Evolutionary conservation across 2,113 vertebrate species (phyloP), one percentile per base, ranked within the genome.

Genomic region (Engraulis encrasicolus): DNA sequence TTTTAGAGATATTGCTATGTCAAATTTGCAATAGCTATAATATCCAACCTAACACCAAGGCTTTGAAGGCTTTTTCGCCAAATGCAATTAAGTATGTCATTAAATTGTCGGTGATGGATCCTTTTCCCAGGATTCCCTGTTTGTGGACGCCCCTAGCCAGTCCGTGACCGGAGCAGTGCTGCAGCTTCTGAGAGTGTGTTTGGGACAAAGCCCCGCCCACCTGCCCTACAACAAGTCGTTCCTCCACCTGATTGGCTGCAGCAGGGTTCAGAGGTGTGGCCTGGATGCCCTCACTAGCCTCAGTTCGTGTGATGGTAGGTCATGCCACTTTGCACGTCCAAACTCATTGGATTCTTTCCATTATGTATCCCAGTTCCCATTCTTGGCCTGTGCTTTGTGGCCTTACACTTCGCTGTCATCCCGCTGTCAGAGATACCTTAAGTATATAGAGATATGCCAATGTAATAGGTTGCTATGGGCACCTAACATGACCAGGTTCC

Each of bases 231-330:
- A 50, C 23, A 89, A 86, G 0, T 87, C 93, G 27, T 92, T 90
- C 81, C 88, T 89, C 17, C 92, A 93, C 27, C 86, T 99, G 77
- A 93, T 94, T 37, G 94, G 95, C 79, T 96, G 91, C 58, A 89
- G 92, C 34, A 96, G 96, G 71, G 94, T 98, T 58, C 97, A 98
- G 90, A 96, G 92, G 81, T 95, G 95, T 84, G 96, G 96, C 31
- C 90, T 99, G 0, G 96, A 97, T 79, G 93, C 95, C 81, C 89
- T 99, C 48, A 92, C 90, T 20, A 89, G 81, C 0, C 94, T 99
- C 52, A 92, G 93, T 9, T 82, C 85, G 50, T 92, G 81, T 79
- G 78, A 91, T 88, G 93, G 98, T 98, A 89, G 93, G 45, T 23
- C 49, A 1, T 14, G 34, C 34, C 27, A 74, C n/a, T 27, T 19